phyloP scores from a whole-genome alignment of 1,140 invertebrate species.

The Dufourea novaeangliae region DNA sequence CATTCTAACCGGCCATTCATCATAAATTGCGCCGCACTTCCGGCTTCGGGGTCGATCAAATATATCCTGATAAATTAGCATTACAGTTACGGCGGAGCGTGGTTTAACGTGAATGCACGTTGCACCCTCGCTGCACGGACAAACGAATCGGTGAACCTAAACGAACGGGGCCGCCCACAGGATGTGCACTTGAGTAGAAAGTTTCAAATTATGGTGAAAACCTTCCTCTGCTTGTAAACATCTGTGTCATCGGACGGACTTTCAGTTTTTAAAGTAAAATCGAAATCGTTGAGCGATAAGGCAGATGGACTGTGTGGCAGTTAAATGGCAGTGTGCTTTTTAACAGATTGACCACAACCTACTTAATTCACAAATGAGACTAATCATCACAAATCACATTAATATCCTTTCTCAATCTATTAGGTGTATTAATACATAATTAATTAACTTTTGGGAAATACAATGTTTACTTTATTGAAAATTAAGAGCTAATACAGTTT shows the following conservation, averaged over 20 bases:
- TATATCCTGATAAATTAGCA: constrained; percentile 21
- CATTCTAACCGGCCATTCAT: neutral
- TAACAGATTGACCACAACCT: neutral
- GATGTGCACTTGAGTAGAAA: constrained; percentile 72
- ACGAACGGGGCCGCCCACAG: constrained; percentile 70
- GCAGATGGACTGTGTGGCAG: neutral
- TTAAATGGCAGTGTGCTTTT: neutral
- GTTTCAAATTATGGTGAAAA: constrained; percentile 74
- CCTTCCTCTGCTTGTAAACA: constrained; percentile 59
- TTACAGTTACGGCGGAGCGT: constrained; percentile 5
- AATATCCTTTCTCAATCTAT: too few species aligned
- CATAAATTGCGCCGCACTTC: neutral
- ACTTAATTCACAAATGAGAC: neutral
- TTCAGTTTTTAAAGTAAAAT: constrained; percentile 62
- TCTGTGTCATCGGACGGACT: constrained; percentile 61
- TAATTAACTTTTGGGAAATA: too few species aligned
- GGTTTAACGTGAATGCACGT: constrained; percentile 39
- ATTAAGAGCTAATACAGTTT: too few species aligned
- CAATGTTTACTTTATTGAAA: too few species aligned
- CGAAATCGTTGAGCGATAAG: neutral
- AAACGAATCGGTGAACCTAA: constrained; percentile 70
- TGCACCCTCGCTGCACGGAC: constrained; percentile 58
- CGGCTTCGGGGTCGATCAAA: neutral
- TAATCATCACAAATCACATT: too few species aligned
- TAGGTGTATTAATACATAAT: too few species aligned